Base-by-base conservation (phyloP, 2,888 invertebrate species). In the Parnassius smintheus region DNA sequence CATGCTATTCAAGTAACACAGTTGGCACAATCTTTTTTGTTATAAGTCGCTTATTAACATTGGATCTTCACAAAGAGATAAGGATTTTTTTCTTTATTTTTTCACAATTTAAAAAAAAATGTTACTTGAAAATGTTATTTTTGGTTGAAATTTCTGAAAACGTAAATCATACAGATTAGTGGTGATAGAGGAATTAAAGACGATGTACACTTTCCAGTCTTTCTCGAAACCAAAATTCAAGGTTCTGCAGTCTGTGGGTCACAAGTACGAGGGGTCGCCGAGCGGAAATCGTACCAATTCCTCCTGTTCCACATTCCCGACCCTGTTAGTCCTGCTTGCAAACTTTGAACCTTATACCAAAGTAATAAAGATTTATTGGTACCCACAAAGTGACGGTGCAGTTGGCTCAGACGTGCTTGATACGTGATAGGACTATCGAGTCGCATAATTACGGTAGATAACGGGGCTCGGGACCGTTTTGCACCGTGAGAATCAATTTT, bases 241-340 rank as follows among this genome's bases (percentile, higher is more conserved):
- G 83, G 85, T 83, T 84, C 85, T 88, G 72, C 87, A 76, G 90
- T 84, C 85, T 88, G 72, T 88, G 75, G 90, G 89, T 89, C 85
- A 88, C 78, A 85, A 81, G 82, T 81, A 68, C 84, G 84, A 70
- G 78, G 75, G 85, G 85, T 83, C 86, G 77, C 64, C 70, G 76
- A 77, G 77, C 75, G 77, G 72, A 68, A 71, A 76, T 76, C 88
- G 86, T 87, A 86, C 77, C 76, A 87, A 89, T 85, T 73, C 75
- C 77, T 77, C 74, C 72, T 67, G 66, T 64, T 66, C 72, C 62
- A 73, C 74, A 71, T 70, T 72, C 72, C 70, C 62, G 64, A 66
- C 66, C 22, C 52, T 60, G 51, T 18, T 51, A 61, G 57, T 45
- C 35, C 49, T 48, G 45, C 58, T 10, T 59, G 48, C 58, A 62